Evolutionary conservation across 2,888 invertebrate species (phyloP).

Genomic region (Pterostichus madidus): DNA sequence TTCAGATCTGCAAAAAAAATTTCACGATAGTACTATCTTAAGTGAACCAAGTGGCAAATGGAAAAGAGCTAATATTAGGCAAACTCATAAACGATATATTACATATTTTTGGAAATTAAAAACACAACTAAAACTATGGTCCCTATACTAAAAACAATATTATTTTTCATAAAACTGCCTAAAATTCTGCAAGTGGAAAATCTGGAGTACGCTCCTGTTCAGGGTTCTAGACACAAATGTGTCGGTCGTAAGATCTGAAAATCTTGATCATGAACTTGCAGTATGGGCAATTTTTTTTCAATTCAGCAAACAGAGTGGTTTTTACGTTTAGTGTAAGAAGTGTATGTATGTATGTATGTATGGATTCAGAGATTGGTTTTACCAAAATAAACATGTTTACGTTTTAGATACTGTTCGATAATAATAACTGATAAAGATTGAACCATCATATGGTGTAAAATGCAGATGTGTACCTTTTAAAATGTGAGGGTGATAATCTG

Average conservation of each 20-base stretch:
- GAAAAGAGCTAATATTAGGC: too few species aligned
- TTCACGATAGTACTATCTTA: too few species aligned
- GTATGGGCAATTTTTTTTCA: not conserved
- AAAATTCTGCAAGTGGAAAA: not conserved
- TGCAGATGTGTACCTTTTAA: constrained; percentile 21
- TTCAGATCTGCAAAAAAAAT: too few species aligned
- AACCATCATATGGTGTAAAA: not conserved
- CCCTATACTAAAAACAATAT: too few species aligned
- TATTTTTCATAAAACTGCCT: too few species aligned
- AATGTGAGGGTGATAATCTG: constrained; percentile 19
- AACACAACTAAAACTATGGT: too few species aligned
- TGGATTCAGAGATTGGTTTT: not conserved
- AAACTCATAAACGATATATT: too few species aligned
- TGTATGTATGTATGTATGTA: too few species aligned
- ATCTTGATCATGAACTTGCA: constrained; percentile 1
- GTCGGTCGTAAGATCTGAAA: not conserved
- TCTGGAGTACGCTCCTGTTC: not conserved
- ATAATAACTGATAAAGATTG: constrained; percentile 16
- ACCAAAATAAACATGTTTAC: constrained; percentile 24
- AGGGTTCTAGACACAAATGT: not conserved
- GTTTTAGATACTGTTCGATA: not conserved
- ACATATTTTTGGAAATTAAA: too few species aligned
- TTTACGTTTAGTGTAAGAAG: constrained; percentile 2
- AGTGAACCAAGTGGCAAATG: too few species aligned
- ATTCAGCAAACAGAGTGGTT: not conserved